Evolutionary conservation across 2,797 vertebrate species (phyloP), one percentile per base, ranked within the genome.

Genomic region (Megalops cyprinoides): DNA sequence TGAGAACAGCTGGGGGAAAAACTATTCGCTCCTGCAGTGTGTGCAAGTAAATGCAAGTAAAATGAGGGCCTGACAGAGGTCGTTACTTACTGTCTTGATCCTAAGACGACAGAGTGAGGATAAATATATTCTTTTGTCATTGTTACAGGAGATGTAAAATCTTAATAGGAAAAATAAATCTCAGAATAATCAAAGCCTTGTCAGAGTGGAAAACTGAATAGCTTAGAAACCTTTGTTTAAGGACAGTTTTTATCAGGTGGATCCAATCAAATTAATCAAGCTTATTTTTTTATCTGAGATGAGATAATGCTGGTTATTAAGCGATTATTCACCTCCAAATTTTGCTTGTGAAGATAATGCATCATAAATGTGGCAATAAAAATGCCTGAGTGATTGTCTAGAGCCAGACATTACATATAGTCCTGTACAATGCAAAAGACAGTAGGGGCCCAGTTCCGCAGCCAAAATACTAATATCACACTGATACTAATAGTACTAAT

Each of bases 381-480:
- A 75, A 49, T 18, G 73, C 48, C 46, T 51, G 73, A 53, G 49
- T 31, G 25, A 31, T 75, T 39, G 44, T 25, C 48, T 23, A 25
- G 44, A 42, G 49, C 3, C 73, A 75, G 46, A 31, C 73, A 75
- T 71, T 44, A 44, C 65, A 18, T 69, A 42, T 18, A 67, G 31
- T 69, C 5, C 31, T 69, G 65, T 69, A 34, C 65, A 39, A 69
- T 34, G 34, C 5, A 31, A 4, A 0, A 34, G 67, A 65, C 28
- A 12, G 53, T n/a, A n/a, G n/a, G n/a, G n/a, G n/a, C n/a, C n/a
- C n/a, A 56, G 53, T 15, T 15, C 20, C 23, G 10, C 37, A 71
- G 37, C 37, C n/a, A 7, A 71, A 39, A 71, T 71, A n/a, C 18
- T n/a, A 71, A 71, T 71, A 10, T 71, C 39, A 71, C n/a, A n/a